Base-by-base conservation (phyloP, 2,797 vertebrate species). In the Pagetopsis macropterus region DNA sequence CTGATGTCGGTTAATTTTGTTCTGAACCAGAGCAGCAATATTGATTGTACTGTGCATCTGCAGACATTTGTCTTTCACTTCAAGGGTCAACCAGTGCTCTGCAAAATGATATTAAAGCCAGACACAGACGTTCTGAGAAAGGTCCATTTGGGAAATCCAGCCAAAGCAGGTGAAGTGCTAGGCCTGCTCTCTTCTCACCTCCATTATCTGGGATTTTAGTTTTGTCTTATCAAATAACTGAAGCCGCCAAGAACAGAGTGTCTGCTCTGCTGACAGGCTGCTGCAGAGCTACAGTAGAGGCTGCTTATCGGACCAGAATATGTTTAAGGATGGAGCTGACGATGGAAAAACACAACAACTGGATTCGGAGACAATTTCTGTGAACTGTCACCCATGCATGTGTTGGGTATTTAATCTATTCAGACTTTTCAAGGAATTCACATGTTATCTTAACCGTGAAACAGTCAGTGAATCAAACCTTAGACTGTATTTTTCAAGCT, bases 211-310 rank as follows among this genome's bases (percentile, higher is more conserved):
- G 70, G 56, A 48, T 78, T 84, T 83, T 71, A 62, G 46, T 74
- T 67, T 68, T 51, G 54, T 76, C 58, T 62, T 61, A 57, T 72
- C 41, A 81, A 79, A 81, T 70, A 72, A 64, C 33, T 44, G 21
- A 69, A 68, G 40, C 68, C 68, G 67, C 65, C 33, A 78, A 64
- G 40, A 41, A 33, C 17, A 51, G 43, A 58, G 57, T 31, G 27
- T 73, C 45, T 63, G 23, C 23, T 23, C 23, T 23, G 21, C 64
- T 56, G 58, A 73, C 78, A 65, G 54, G 65, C 63, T 33, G 6
- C 45, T 45, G 60, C 65, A 10, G 19, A 66, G 66, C 65, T 65
- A 27, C 23, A 27, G 23, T 27, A 72, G 41, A 56, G 19, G 54
- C 59, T 74, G 64, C 65, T 75, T 64, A 65, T 61, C 75, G 55